phyloP scores from a whole-genome alignment of 2,113 vertebrate species.

The Pseudopodoces humilis region DNA sequence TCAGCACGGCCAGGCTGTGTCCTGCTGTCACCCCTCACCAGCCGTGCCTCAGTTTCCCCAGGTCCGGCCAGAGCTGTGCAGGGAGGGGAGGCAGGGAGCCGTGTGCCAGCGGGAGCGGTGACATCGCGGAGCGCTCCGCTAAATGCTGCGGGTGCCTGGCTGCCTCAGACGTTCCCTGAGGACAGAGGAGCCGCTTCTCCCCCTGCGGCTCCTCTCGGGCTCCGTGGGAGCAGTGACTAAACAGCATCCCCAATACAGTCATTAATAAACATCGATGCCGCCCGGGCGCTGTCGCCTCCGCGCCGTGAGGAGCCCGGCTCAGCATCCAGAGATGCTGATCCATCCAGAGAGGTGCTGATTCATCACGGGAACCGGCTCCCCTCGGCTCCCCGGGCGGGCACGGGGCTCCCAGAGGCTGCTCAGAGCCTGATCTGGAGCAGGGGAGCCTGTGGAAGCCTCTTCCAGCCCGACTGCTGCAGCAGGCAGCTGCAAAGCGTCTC shows the following conservation, averaged over 20 bases:
- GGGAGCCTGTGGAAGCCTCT: background rate
- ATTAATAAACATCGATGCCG: slow-evolving; percentile 52
- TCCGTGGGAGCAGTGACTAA: slow-evolving; percentile 63
- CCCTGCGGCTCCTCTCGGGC: background rate
- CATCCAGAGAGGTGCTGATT: slow-evolving; percentile 58
- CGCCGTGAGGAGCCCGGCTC: background rate
- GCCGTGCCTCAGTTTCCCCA: slow-evolving; percentile 25
- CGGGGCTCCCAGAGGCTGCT: background rate
- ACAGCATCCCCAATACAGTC: slow-evolving; percentile 53
- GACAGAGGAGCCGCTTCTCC: background rate
- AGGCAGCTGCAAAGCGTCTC: background rate
- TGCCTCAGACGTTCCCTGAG: background rate
- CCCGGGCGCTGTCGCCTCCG: slow-evolving; percentile 52
- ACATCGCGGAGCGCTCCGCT: background rate
- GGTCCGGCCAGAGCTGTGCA: background rate
- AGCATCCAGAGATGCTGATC: slow-evolving; percentile 49
- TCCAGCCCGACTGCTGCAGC: background rate
- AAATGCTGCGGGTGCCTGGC: background rate
- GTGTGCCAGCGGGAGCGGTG: background rate
- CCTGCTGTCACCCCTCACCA: background rate
- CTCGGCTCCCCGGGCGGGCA: background rate
- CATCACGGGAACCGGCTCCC: background rate
- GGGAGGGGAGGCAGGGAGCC: background rate
- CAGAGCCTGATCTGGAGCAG: rapidly evolving
- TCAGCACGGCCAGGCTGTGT: background rate